These are phyloP conservation scores for Sandelia bainsii DNA, from an alignment of 2,797 vertebrate species.

Conservation along the genomic window DNA sequence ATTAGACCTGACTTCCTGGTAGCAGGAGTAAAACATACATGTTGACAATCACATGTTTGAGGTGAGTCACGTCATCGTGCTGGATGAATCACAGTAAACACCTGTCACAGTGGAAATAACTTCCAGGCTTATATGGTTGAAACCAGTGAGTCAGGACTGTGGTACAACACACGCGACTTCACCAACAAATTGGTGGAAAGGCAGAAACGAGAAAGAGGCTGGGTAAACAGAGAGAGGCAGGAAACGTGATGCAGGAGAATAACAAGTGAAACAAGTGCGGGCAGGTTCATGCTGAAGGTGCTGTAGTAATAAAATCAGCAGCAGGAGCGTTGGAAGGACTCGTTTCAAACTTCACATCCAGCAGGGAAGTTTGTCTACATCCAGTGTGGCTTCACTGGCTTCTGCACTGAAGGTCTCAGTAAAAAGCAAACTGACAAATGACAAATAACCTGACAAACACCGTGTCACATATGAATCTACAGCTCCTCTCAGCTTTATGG, in stretches of 20 bases:
- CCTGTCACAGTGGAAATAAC: conserved; percentile 3
- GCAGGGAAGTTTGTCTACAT: background rate
- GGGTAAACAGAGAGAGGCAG: background rate
- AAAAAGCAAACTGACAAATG: too few relatives aligned
- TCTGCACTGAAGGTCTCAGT: too few relatives aligned
- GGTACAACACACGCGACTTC: too few relatives aligned
- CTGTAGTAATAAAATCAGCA: background rate
- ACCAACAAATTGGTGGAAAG: background rate
- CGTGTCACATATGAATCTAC: too few relatives aligned
- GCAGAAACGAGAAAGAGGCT: background rate
- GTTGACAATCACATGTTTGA: conserved; percentile 27
- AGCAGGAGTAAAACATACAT: background rate
- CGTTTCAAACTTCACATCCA: conserved; percentile 23
- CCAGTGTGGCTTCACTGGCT: too few relatives aligned
- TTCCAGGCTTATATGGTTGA: background rate
- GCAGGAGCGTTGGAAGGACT: conserved; percentile 16
- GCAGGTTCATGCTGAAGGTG: background rate
- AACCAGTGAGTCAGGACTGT: conserved; percentile 8
- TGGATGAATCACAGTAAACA: conserved; percentile 4
- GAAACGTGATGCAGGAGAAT: background rate
- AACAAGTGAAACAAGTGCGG: background rate
- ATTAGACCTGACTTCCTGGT: conserved; percentile 11
- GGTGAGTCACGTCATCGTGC: conserved; percentile 25
- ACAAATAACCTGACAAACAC: too few relatives aligned
- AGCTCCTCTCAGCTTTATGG: too few relatives aligned